Percentiles rank a stretch among this genome's conserved stretches.
Conservation (phyloP, 1,140 invertebrate genomes). For the Parasteatoda tepidariorum region DNA sequence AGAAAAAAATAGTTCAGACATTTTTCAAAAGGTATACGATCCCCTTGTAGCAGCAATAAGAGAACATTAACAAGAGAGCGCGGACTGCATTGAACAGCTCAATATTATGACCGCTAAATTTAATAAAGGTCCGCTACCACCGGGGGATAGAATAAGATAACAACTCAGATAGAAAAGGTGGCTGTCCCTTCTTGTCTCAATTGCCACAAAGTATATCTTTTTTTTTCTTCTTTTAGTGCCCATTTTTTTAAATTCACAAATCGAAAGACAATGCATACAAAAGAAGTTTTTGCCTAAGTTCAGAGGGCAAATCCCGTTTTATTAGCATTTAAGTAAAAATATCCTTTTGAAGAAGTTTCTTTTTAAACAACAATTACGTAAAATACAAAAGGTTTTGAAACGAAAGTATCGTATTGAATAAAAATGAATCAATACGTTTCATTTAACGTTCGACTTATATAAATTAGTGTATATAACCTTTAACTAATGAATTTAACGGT, state of each 20-base stretch:
- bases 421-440: too few species aligned
- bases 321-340: too few species aligned
- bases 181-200: conserved; percentile 10
- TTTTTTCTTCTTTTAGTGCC: neutral
- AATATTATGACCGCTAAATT: conserved; percentile 33
- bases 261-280: neutral
- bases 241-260: neutral
- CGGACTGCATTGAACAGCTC: neutral
- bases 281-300: neutral
- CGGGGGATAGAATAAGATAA: conserved; percentile 3
- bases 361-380: too few species aligned
- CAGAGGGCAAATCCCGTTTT: too few species aligned
- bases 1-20: too few species aligned
- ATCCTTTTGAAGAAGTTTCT: too few species aligned
- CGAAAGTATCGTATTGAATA: too few species aligned
- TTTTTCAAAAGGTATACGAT: conserved; percentile 2
- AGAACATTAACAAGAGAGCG: conserved; percentile 32
- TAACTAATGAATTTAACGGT: too few species aligned
- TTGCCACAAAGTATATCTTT: neutral
- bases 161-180: conserved; percentile 33
- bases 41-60: neutral
- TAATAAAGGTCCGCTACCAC: conserved; percentile 39
- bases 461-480: too few species aligned
- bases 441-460: too few species aligned
- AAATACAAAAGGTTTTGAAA: too few species aligned